Evolutionary conservation across 2,888 invertebrate species (phyloP), one percentile per base, ranked within the genome.

Genomic region (Dryomyza anilis): DNA sequence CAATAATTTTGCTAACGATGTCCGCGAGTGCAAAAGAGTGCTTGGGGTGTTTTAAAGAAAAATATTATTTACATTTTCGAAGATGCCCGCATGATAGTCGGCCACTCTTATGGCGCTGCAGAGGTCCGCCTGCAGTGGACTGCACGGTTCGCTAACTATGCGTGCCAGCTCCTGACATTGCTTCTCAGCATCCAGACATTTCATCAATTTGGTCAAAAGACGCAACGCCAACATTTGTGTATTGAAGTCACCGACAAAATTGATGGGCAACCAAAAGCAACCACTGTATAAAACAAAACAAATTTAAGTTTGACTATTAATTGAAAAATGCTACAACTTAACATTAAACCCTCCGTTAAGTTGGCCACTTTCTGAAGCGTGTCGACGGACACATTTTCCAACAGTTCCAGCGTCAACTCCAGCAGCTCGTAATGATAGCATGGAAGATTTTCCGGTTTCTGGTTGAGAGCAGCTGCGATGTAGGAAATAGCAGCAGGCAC

Each of bases 221-320:
- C 70, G 69, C 1, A 75, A 63, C 5, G 69, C 69, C 29, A 71
- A 25, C 39, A 70, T 64, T 61, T 75, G 74, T 0, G 73, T 72
- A 57, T 74, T 75, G 29, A 70, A 74, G 55, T 75, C 72, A 2
- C 72, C 73, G 23, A 69, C 74, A 21, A 71, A 65, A 27, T 70
- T 69, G 58, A 74, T 67, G 19, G 74, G 72, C 55, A 65, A 64
- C 75, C 75, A 75, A 46, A 75, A 56, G 19, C 69, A 71, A 30
- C 67, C 68, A 3, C 74, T n/a, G n/a, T n/a, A n/a, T n/a, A n/a
- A n/a, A n/a, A n/a, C n/a, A n/a, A n/a, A n/a, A n/a, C n/a, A n/a
- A n/a, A n/a, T n/a, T n/a, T n/a, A n/a, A n/a, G n/a, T n/a, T n/a
- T n/a, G n/a, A n/a, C n/a, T n/a, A n/a, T n/a, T n/a, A n/a, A n/a